phyloP scores from a whole-genome alignment of 2,113 vertebrate species.

The Pygoscelis antarcticus region DNA sequence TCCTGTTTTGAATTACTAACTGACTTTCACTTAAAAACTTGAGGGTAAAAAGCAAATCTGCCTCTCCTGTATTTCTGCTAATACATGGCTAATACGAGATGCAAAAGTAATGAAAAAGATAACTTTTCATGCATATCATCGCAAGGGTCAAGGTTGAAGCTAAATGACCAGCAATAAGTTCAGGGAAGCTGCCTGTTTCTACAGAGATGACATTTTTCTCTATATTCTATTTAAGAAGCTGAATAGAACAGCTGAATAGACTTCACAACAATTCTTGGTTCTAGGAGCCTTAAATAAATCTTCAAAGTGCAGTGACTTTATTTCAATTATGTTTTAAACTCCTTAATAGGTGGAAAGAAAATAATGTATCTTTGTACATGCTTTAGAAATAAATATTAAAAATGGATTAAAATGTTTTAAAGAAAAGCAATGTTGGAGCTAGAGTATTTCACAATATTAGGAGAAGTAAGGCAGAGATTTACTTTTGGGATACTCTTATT shows the following conservation, averaged over 20 bases:
- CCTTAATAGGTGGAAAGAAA: background rate
- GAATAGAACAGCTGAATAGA: background rate
- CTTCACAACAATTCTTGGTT: background rate
- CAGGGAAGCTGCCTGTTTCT: constrained; percentile 17
- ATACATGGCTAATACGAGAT: background rate
- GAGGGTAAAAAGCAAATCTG: background rate
- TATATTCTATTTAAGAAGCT: background rate
- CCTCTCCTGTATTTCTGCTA: background rate
- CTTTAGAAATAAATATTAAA: background rate
- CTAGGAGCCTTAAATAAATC: background rate
- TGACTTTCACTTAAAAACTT: background rate
- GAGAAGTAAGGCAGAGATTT: background rate
- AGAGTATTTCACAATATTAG: background rate
- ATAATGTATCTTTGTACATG: background rate
- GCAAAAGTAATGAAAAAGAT: background rate
- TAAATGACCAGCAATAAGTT: background rate
- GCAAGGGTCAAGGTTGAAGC: background rate
- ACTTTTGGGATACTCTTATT: background rate
- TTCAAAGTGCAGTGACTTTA: background rate
- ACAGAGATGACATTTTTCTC: background rate
- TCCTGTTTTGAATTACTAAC: background rate
- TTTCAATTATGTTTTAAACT: background rate
- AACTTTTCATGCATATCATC: background rate
- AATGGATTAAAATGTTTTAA: background rate
- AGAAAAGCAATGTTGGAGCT: background rate